Evolutionary conservation across 2,113 vertebrate species (phyloP), one percentile per base, ranked within the genome.

Genomic region (Sceloporus tristichus): DNA sequence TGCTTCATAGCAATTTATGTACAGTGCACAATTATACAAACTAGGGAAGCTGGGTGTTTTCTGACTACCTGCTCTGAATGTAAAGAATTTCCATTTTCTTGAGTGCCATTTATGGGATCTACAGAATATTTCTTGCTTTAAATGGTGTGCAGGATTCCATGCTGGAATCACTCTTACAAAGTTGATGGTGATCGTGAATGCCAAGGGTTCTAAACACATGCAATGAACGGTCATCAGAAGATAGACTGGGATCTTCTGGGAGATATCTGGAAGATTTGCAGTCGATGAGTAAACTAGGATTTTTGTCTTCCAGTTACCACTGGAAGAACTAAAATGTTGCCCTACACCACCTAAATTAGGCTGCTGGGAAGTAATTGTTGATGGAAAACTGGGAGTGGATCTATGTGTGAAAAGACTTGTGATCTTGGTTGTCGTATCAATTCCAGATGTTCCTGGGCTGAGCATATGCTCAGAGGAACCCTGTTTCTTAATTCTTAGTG

Each of bases 41-140:
- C 91, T 93, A 90, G 86, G 79, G 87, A 92, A 85, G 85, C 89
- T 92, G 92, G 91, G 89, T 86, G 91, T 93, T 94, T 95, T 94
- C 91, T 93, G 90, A 88, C 91, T 93, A 23, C 82, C 89, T 79
- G 79, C 38, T 91, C 21, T 78, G 87, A 34, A 14, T 86, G 93
- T 85, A 78, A 88, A 94, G 88, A 91, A 71, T 85, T 91, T 90
- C 90, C 91, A 88, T 91, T 93, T 92, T 93, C 93, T 56, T 0
- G 66, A 82, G 91, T 88, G 91, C 91, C 88, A 0, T 91, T 95
- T 93, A 90, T 90, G 90, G 88, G 91, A 83, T 56, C 9, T 54
- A 81, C 34, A 56, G 13, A 56, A 54, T 56, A 62, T 38, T 62
- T 56, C 34, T 81, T 38, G 21, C 4, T 81, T 34, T 73, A 73